Evolutionary conservation across 2,888 invertebrate genomes (phyloP), one percentile per base, ranked within the genome.

Genomic region (Chrysina gloriosa): DNA sequence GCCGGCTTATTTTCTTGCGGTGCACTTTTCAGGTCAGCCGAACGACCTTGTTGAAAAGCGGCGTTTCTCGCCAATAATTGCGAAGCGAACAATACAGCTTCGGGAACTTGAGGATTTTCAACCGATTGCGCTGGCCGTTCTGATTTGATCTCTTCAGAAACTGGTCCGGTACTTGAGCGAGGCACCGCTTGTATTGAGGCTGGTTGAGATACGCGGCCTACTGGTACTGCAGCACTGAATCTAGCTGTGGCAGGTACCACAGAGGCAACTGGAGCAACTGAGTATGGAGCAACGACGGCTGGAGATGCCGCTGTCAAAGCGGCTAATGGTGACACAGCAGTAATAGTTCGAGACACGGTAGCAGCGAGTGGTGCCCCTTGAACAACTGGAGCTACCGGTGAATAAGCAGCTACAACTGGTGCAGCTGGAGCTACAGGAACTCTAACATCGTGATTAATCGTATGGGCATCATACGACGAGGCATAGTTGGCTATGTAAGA

Each of bases 401-500:
- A 19, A 36, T 23, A 39, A n/a, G 36, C 11, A n/a, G 3, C 1
- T 5, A 48, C 48, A 2, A 48, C 11, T 25, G 48, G 48, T 21
- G 48, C 47, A 47, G n/a, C 47, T 14, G 47, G 19, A 3, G 23
- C 39, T 42, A 48, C 36, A 14, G 61, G 61, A 50, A 52, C 4
- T 34, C 56, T 34, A 23, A 65, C 21, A 25, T 69, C 58, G 14
- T 69, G 69, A n/a, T 69, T 65, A 3, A 69, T 45, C 5, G 42
- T 36, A 14, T 69, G 69, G 5, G 61, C 47, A 27, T 69, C 58
- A 23, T 65, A 61, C 5, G 69, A 69, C 3, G 69, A 65, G 3
- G 65, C 69, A 52, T 69, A 69, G 23, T 65, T 69, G 11, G 65
- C 69, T 29, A 69, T 14, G 31, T 56, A 69, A 9, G 65, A 47